Conservation (phyloP, 2,888 invertebrate species). For the Crioceris asparagi region DNA sequence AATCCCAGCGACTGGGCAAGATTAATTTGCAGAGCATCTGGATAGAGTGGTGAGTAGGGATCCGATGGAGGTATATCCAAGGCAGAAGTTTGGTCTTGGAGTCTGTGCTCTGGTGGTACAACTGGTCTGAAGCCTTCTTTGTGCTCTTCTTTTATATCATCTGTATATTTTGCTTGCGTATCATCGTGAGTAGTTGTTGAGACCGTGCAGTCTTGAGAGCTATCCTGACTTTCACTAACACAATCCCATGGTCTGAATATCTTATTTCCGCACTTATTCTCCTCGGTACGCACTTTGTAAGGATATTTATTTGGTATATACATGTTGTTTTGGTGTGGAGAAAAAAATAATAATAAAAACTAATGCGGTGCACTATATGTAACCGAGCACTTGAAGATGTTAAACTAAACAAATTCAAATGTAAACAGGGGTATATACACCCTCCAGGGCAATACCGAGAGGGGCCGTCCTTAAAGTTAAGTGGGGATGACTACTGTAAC, state of each 20-base stretch:
- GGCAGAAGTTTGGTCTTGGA: constrained; percentile 2
- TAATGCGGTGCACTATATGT: neutral
- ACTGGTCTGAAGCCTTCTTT: constrained; percentile 18
- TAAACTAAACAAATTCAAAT: constrained; percentile 33
- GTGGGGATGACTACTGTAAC: constrained; percentile 35
- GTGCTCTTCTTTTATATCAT: constrained; percentile 2
- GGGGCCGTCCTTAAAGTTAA: constrained; percentile 33
- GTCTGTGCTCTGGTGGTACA: constrained; percentile 4
- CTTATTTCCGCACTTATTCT: constrained; percentile 21
- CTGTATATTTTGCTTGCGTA: constrained; percentile 4
- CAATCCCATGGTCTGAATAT: constrained; percentile 29
- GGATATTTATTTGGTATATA: constrained; percentile 17
- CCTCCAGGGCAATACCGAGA: constrained; percentile 18
- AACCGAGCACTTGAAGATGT: constrained; percentile 14
- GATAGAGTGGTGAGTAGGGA: constrained; percentile 7
- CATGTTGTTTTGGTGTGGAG: too few species aligned
- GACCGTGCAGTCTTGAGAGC: constrained; percentile 45
- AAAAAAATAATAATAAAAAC: constrained; percentile 5
- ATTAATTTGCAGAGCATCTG: constrained; percentile 20
- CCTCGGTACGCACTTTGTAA: constrained; percentile 13
- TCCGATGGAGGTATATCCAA: neutral
- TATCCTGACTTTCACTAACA: constrained; percentile 14
- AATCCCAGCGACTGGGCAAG: constrained; percentile 25
- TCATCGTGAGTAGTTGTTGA: constrained; percentile 43
- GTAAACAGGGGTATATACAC: constrained; percentile 31